A percentile compares a stretch with the other conserved stretches of the same genome.
These are phyloP conservation scores for Poliocrania exsul DNA, from an alignment of 2,797 vertebrate genomes.

Conservation along the genomic window DNA sequence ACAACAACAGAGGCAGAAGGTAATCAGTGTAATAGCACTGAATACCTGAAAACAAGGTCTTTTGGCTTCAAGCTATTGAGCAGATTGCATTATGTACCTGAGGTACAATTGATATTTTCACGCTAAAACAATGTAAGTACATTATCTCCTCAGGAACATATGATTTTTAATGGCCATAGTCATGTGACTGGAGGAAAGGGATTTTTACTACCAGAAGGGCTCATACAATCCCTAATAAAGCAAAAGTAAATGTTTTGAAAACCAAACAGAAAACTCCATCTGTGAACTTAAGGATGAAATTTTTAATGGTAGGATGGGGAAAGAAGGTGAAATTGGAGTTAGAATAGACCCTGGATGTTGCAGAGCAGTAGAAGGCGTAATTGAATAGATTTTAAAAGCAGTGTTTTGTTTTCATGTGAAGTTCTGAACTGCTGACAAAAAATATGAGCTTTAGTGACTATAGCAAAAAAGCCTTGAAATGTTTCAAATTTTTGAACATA, in stretches of 20 bases:
- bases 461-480: not conserved
- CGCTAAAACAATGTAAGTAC: not conserved
- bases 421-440: not conserved
- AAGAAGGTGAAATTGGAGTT: not conserved
- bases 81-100: conserved; percentile 5
- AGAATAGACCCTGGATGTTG: not conserved
- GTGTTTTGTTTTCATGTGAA: not conserved
- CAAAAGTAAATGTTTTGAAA: not conserved
- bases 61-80: conserved; percentile 36
- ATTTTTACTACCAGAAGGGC: not conserved
- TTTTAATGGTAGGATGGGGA: not conserved
- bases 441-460: not conserved
- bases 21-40: not conserved
- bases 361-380: not conserved
- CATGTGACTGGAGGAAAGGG: not conserved
- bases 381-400: not conserved
- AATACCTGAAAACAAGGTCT: not conserved
- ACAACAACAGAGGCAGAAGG: conserved; percentile 46
- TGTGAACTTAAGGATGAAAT: not conserved
- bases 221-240: not conserved
- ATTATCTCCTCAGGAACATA: conserved; percentile 1
- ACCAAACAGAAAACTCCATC: not conserved
- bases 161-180: conserved; percentile 20
- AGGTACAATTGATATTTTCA: conserved; percentile 13
- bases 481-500: not conserved